Evolutionary conservation across 1,140 invertebrate genomes (phyloP).

Genomic region (Drosophila pruinosa): DNA sequence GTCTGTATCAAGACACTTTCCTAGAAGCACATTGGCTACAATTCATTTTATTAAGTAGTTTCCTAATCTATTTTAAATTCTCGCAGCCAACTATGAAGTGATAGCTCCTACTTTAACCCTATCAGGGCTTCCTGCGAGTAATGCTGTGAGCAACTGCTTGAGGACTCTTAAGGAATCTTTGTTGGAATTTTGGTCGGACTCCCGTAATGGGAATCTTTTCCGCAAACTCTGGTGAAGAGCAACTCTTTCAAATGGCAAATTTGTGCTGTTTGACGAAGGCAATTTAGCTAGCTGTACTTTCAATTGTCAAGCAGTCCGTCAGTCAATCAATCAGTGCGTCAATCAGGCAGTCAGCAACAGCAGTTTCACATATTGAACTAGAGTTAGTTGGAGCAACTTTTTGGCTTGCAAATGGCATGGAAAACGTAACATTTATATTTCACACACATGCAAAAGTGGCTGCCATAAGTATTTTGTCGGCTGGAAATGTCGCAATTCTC

Average conservation of each 20-base stretch:
- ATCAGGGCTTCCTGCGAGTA: no score
- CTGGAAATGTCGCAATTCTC: constrained; percentile 12
- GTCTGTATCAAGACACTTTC: no score
- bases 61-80: no score
- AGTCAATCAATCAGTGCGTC: neutral
- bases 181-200: no score
- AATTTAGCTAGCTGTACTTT: neutral
- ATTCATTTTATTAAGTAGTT: no score
- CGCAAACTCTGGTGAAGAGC: neutral
- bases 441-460: neutral
- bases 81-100: no score
- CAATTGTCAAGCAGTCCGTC: neutral
- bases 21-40: no score
- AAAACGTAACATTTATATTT: neutral
- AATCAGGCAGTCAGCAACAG: neutral
- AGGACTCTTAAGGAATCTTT: no score
- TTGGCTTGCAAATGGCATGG: neutral
- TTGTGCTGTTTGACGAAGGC: neutral
- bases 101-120: no score
- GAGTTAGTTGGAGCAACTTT: neutral
- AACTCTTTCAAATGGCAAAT: neutral
- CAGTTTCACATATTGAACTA: neutral
- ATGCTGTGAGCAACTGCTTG: no score
- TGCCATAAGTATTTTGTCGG: neutral
- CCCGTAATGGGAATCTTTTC: no score